A percentile compares a stretch with the other conserved stretches of the same genome.
Evolutionary conservation across 2,113 vertebrate genomes (phyloP).

Genomic region (Barnardius zonarius): DNA sequence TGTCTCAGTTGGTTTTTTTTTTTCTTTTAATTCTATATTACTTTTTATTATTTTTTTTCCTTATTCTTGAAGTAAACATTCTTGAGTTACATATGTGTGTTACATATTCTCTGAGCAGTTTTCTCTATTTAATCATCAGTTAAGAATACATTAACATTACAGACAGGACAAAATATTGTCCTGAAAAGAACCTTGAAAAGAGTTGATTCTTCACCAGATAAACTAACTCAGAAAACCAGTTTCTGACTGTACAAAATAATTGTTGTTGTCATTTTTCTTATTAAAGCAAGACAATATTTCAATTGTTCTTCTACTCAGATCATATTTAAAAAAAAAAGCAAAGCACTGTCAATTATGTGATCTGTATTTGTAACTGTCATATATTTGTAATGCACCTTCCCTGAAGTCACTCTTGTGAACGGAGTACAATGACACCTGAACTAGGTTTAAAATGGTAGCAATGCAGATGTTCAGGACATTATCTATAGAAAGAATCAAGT

Average conservation of each 20-base stretch:
- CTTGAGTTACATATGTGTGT: neutral
- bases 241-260: neutral
- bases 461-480: neutral
- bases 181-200: neutral
- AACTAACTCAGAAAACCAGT: neutral
- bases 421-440: neutral
- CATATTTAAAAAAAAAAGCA: neutral
- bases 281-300: neutral
- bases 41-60: neutral
- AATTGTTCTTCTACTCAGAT: neutral
- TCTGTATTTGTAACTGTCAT: neutral
- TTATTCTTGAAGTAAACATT: neutral
- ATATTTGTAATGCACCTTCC: neutral
- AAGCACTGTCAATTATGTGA: neutral
- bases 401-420: neutral
- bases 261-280: neutral
- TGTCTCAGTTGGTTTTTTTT: neutral
- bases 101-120: neutral
- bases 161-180: neutral
- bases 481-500: neutral
- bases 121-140: neutral
- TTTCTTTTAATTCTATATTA: neutral
- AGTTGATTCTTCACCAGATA: neutral
- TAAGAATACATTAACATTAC: neutral
- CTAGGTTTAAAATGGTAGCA: neutral